Conservation (phyloP, 2,113 vertebrate genomes). For the Ailuropoda melanoleuca region DNA sequence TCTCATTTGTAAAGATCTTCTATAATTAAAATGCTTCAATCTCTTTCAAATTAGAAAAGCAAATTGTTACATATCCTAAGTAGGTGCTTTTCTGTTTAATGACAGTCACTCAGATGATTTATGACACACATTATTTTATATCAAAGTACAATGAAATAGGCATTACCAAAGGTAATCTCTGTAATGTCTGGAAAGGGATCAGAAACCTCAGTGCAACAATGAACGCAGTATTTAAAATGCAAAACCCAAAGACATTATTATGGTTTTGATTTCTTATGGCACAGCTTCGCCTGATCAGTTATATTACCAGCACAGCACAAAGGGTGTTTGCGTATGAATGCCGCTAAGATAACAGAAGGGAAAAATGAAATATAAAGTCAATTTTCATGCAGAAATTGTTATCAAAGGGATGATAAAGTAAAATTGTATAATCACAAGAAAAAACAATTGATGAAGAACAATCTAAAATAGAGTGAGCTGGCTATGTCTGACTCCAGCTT, state of each 20-base stretch:
- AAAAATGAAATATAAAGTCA: conserved; percentile 88
- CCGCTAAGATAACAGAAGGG: conserved; percentile 87
- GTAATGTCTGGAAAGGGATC: conserved; percentile 91
- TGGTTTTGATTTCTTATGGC: conserved; percentile 90
- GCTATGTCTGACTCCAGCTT: conserved; percentile 76
- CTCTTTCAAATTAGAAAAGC: conserved; percentile 91
- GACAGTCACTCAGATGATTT: conserved; percentile 89
- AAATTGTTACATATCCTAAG: conserved; percentile 91
- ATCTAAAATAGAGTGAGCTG: conserved; percentile 74
- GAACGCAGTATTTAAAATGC: conserved; percentile 92
- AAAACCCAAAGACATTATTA: conserved; percentile 91
- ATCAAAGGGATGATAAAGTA: conserved; percentile 88
- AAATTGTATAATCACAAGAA: conserved; percentile 82
- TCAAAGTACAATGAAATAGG: conserved; percentile 92
- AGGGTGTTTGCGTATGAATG: conserved; percentile 85
- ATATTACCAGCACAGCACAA: conserved; percentile 85
- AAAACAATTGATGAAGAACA: conserved; percentile 83
- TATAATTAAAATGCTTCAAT: conserved; percentile 90
- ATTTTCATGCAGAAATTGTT: conserved; percentile 87
- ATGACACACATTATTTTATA: conserved; percentile 91
- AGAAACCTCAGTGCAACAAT: conserved; percentile 89
- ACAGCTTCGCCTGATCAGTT: conserved; percentile 86
- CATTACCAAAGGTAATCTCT: conserved; percentile 91
- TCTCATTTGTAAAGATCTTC: conserved; percentile 84
- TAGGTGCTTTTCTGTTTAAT: conserved; percentile 89